phyloP scores from a whole-genome alignment of 1,140 invertebrate genomes.

The Telenomus remus region DNA sequence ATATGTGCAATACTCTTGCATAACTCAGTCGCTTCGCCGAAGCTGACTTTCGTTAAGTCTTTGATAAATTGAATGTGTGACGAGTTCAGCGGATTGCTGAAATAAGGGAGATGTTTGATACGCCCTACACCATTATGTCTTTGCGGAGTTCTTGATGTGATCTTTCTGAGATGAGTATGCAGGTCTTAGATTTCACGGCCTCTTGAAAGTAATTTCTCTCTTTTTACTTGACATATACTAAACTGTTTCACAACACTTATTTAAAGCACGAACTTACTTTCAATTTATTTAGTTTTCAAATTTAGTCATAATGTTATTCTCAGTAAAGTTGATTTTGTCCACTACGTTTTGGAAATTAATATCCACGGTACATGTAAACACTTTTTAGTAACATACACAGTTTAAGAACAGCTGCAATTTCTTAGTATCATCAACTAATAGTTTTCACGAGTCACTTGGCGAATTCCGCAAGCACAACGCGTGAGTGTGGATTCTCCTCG shows the following conservation, averaged over 20 bases:
- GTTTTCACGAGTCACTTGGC: conserved; percentile 43
- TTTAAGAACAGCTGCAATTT: conserved; percentile 37
- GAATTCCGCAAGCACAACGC: conserved; percentile 29
- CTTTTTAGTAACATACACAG: no score
- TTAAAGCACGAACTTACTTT: no score
- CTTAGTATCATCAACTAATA: conserved; percentile 30
- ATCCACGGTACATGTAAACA: no score
- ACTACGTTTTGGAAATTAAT: no score
- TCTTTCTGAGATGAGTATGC: conserved; percentile 61
- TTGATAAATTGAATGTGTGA: conserved; percentile 72
- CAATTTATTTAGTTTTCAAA: no score
- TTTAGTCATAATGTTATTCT: no score
- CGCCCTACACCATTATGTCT: conserved; percentile 39
- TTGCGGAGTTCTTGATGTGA: conserved; percentile 40
- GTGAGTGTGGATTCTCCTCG: conserved; percentile 59
- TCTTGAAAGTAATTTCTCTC: conserved; percentile 60
- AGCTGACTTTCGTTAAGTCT: conserved; percentile 51
- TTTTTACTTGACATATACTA: no score
- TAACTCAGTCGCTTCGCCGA: conserved; percentile 43
- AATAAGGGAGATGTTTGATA: conserved; percentile 61
- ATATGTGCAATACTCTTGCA: conserved; percentile 47
- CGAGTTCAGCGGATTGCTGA: conserved; percentile 67
- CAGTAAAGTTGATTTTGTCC: no score
- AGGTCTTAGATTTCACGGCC: conserved; percentile 67
- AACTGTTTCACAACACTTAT: no score